Conservation (phyloP, 2,888 invertebrate species). For the Acanthosepion esculentum region DNA sequence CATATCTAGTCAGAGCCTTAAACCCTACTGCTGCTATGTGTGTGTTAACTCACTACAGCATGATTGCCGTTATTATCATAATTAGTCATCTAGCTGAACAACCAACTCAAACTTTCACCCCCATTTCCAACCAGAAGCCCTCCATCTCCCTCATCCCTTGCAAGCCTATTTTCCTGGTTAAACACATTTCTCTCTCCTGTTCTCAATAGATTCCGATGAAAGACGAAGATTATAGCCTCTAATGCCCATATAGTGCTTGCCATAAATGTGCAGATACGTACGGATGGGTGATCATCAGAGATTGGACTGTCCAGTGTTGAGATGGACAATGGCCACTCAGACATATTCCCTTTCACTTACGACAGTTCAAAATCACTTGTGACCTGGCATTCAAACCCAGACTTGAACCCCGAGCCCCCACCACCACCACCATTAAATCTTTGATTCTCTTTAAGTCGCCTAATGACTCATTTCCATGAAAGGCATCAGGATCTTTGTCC, state of each 20-base stretch:
- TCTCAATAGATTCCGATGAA: not conserved
- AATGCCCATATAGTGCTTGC: not conserved
- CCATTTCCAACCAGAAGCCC: not conserved
- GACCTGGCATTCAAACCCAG: not conserved
- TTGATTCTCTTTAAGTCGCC: not conserved
- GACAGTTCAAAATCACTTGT: not conserved
- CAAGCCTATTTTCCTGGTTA: not conserved
- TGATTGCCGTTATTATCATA: not conserved
- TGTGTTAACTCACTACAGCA: not conserved
- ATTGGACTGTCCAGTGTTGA: not conserved
- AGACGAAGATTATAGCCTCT: not conserved
- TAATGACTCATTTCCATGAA: too few relatives aligned
- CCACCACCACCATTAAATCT: not conserved
- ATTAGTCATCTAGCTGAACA: not conserved
- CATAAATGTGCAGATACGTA: not conserved
- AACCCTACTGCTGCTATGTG: too few relatives aligned
- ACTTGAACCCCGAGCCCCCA: not conserved
- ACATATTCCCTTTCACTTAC: not conserved
- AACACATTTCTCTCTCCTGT: not conserved
- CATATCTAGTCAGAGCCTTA: too few relatives aligned
- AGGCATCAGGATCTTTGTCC: too few relatives aligned
- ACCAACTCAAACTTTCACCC: not conserved
- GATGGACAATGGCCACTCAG: conserved; percentile 7
- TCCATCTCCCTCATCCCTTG: not conserved
- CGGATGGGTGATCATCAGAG: not conserved